Evolutionary conservation across 2,113 vertebrate genomes (phyloP), one percentile per base, ranked within the genome.

Genomic region (Cyrtonyx montezumae): DNA sequence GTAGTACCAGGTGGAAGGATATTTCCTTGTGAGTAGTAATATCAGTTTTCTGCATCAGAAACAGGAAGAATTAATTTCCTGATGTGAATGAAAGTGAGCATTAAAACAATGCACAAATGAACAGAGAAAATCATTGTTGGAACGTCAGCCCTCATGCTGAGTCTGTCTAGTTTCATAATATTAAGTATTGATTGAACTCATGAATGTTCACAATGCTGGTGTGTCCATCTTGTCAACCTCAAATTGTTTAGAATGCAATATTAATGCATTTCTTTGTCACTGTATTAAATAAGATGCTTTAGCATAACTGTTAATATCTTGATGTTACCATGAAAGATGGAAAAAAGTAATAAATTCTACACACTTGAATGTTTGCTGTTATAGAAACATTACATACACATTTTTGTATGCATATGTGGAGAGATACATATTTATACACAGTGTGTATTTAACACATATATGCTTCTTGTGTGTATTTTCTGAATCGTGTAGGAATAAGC

Each of bases 321-420:
- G 48, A 84, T 86, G 46, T 25, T 37, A 46, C 55, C 14, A 4
- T 22, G 25, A 22, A 61, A 28, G n/a, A 48, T 30, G 28, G 25
- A 48, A 46, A 76, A 56, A 76, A 87, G 8, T 73, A 36, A 75
- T 59, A 70, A 61, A 13, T 79, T 63, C 36, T 94, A 7, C 48
- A 37, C 77, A 5, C 58, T 21, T 91, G 66, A 74, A 90, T 63
- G 12, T 90, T 42, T 55, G 75, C 88, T 96, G 67, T 78, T 87
- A 66, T 87, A 91, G 82, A 91, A 93, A 95, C 89, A 74, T 1
- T 23, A 9, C 34, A 9, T 53, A n/a, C n/a, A 2, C 40, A 4
- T 49, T 67, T 37, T 37, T 40, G 42, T 55, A 9, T 55, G 15
- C 28, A 2, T 55, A 55, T 55, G 16, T 55, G 49, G 14, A 21